Evolutionary conservation across 92 coral and sea anemone genomes (phyloP).

Genomic region (Bergia sp.): DNA sequence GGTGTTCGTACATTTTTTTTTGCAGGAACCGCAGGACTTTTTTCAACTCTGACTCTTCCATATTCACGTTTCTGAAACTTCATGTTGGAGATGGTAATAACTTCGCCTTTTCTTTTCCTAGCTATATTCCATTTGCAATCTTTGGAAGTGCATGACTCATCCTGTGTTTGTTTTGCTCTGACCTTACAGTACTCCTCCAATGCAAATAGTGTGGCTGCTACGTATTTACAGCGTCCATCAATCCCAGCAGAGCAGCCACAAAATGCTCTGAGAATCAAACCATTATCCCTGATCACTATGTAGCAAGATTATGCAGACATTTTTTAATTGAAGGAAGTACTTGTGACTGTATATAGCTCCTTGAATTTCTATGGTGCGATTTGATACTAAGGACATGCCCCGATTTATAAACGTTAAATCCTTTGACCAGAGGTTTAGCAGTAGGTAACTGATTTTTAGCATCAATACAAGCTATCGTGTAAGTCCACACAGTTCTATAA

Average conservation of each 20-base stretch:
- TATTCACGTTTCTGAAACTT: slow-evolving; percentile 9
- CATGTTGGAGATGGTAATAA: neutral
- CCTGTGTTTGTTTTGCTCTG: neutral
- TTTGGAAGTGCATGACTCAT: slow-evolving; percentile 16
- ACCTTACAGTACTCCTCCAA: neutral
- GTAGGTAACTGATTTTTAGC: slow-evolving; percentile 42
- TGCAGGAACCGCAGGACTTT: slow-evolving; percentile 5
- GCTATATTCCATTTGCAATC: slow-evolving; percentile 24
- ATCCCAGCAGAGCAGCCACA: slow-evolving; percentile 10
- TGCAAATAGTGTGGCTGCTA: slow-evolving; percentile 25
- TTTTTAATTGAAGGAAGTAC: slow-evolving; percentile 38
- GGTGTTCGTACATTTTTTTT: neutral
- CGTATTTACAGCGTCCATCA: slow-evolving; percentile 15
- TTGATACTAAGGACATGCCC: slow-evolving; percentile 34
- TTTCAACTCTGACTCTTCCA: neutral
- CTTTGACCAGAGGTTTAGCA: slow-evolving; percentile 44
- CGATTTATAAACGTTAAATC: slow-evolving; percentile 36
- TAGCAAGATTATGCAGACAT: neutral
- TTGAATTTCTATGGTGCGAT: slow-evolving; percentile 23
- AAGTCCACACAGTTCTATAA: slow-evolving; percentile 37
- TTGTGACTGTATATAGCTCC: neutral
- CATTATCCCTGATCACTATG: neutral
- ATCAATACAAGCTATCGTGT: slow-evolving; percentile 30
- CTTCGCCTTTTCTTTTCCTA: slow-evolving; percentile 14
- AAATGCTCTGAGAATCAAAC: neutral